A percentile compares a stretch with the other conserved stretches of the same genome.
Conservation (phyloP, 2,113 vertebrate genomes). For the Scomber colias region DNA sequence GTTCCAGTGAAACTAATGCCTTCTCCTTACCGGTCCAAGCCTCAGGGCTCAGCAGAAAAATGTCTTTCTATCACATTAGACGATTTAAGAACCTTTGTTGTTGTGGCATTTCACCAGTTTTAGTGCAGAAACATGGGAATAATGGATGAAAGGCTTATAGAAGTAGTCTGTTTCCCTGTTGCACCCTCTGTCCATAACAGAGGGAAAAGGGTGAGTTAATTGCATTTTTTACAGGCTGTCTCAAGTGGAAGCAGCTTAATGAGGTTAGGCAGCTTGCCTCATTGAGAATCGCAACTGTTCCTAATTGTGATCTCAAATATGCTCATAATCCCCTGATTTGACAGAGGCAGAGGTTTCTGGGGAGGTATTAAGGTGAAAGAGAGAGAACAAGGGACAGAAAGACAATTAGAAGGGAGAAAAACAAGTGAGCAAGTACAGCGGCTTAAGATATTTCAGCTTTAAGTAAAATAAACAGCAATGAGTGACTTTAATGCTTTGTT, state of each 20-base stretch:
- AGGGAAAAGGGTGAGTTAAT: slow-evolving; percentile 71
- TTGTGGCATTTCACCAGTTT: slow-evolving; percentile 14
- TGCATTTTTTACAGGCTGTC: slow-evolving; percentile 73
- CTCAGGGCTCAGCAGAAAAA: slow-evolving; percentile 27
- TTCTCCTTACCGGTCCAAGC: slow-evolving; percentile 10
- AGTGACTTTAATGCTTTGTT: background rate
- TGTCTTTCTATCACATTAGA: background rate
- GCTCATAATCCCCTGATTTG: slow-evolving; percentile 81
- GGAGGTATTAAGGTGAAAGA: slow-evolving; percentile 66
- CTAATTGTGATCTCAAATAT: slow-evolving; percentile 84
- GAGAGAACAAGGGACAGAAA: slow-evolving; percentile 41
- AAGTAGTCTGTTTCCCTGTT: slow-evolving; percentile 58
- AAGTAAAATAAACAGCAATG: slow-evolving; percentile 4
- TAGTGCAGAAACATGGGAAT: slow-evolving; percentile 49
- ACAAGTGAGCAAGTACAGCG: slow-evolving; percentile 16
- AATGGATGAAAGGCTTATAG: slow-evolving; percentile 51
- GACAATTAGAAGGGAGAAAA: slow-evolving; percentile 60
- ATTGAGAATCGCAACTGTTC: slow-evolving; percentile 68
- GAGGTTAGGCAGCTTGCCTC: slow-evolving; percentile 79
- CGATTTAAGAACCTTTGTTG: slow-evolving; percentile 33
- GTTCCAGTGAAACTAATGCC: background rate
- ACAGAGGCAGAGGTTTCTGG: slow-evolving; percentile 74
- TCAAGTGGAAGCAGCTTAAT: slow-evolving; percentile 81
- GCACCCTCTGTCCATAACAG: slow-evolving; percentile 52
- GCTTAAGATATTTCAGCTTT: slow-evolving; percentile 24